Conservation (phyloP, 2,113 vertebrate genomes). For the Silurus glanis region DNA sequence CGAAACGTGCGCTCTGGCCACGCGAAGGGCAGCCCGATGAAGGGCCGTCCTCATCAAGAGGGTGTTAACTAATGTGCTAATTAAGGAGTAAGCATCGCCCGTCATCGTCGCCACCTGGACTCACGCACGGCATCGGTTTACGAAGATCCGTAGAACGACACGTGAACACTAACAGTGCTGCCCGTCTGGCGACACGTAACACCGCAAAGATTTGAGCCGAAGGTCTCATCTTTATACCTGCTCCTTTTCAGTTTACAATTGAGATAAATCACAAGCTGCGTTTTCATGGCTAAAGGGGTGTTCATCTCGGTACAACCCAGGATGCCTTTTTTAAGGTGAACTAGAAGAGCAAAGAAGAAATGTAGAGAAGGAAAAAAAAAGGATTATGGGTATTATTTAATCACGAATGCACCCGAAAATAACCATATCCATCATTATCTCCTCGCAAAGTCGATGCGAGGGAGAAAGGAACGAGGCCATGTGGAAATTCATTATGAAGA, state of each 20-base stretch:
- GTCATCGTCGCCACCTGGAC: conserved; percentile 27
- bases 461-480: conserved; percentile 52
- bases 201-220: not conserved
- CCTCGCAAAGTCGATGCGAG: conserved; percentile 55
- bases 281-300: conserved; percentile 44
- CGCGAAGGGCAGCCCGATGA: conserved; percentile 30
- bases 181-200: no score
- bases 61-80: conserved; percentile 94
- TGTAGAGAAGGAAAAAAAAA: conserved; percentile 41
- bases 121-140: not conserved
- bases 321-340: conserved; percentile 31
- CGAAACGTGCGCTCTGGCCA: conserved; percentile 66
- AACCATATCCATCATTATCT: conserved; percentile 66
- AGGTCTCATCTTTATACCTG: conserved; percentile 16
- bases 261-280: conserved; percentile 50
- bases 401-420: conserved; percentile 66
- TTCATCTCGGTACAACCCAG: conserved; percentile 53
- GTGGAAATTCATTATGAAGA: conserved; percentile 58
- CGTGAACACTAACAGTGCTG: no score
- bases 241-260: conserved; percentile 48
- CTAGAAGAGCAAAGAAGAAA: conserved; percentile 39
- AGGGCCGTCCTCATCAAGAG: conserved; percentile 75
- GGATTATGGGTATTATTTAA: conserved; percentile 58
- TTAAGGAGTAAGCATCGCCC: conserved; percentile 74
- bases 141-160: no score